Evolutionary conservation across 2,113 vertebrate genomes (phyloP).

Genomic region (Sitta europaea): DNA sequence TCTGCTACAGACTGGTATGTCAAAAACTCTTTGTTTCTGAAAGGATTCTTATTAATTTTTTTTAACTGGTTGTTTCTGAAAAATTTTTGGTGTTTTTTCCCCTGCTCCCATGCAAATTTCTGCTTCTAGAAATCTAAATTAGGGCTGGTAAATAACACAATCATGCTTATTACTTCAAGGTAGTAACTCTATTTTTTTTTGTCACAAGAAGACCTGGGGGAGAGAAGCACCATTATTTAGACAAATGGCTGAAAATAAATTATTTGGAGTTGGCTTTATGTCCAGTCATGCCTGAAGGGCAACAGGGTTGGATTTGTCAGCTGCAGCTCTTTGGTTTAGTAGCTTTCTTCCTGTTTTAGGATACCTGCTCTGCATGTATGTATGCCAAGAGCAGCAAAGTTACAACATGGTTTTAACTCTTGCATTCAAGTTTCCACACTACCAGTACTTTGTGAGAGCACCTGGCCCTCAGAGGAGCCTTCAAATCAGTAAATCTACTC

Average conservation of each 20-base stretch:
- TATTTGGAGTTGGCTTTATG: neutral
- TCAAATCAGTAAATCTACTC: neutral
- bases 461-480: neutral
- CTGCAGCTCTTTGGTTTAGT: neutral
- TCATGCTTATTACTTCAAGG: neutral
- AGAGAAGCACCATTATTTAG: neutral
- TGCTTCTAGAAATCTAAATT: neutral
- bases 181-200: neutral
- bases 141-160: neutral
- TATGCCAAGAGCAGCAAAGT: neutral
- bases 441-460: rapidly evolving
- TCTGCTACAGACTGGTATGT: neutral
- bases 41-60: neutral
- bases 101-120: neutral
- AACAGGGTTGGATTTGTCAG: neutral
- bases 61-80: neutral
- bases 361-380: neutral
- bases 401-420: neutral
- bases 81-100: neutral
- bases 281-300: neutral
- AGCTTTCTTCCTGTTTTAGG: neutral
- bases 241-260: neutral
- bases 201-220: neutral
- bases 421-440: neutral
- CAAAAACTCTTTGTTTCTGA: neutral